A percentile compares a stretch with the other conserved stretches of the same genome.
phyloP scores from a whole-genome alignment of 2,888 invertebrate genomes.

The Crocallis elinguaria region DNA sequence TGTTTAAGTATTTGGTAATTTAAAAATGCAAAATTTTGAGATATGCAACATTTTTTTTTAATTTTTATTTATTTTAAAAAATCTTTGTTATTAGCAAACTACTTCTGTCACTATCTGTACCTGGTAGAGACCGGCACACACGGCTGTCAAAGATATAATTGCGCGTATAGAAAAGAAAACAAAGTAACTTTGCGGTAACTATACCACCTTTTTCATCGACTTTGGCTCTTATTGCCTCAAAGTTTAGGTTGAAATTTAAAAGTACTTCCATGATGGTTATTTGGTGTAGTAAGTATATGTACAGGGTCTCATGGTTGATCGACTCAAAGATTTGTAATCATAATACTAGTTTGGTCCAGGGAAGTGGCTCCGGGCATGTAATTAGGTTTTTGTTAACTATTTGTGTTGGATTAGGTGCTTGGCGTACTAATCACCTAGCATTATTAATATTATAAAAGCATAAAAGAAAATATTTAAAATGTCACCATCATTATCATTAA shows the following conservation, averaged over 20 bases:
- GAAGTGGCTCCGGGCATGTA: constrained; percentile 64
- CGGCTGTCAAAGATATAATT: constrained; percentile 81
- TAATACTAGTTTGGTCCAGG: constrained; percentile 65
- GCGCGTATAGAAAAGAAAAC: constrained; percentile 74
- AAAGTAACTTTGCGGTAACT: constrained; percentile 54
- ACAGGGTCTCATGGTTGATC: constrained; percentile 73
- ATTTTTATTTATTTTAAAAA: background rate
- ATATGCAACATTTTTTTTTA: background rate
- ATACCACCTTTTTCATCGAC: constrained; percentile 28
- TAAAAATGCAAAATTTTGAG: background rate
- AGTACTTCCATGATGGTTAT: constrained; percentile 41
- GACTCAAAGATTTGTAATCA: constrained; percentile 74
- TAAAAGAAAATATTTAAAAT: background rate
- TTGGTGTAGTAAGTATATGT: constrained; percentile 63
- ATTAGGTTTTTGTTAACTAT: constrained; percentile 64
- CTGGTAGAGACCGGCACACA: constrained; percentile 48
- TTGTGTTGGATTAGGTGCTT: constrained; percentile 32
- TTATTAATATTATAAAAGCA: background rate
- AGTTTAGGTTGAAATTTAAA: constrained; percentile 36
- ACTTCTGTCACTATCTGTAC: constrained; percentile 67
- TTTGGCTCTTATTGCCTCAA: constrained; percentile 43
- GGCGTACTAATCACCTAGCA: constrained; percentile 12
- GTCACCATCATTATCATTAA: too few relatives aligned
- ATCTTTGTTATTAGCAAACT: constrained; percentile 17
- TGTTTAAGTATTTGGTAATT: too few relatives aligned